Evolutionary conservation across 2,888 invertebrate species (phyloP), one percentile per base, ranked within the genome.

Genomic region (Oegoconia quadripuncta): DNA sequence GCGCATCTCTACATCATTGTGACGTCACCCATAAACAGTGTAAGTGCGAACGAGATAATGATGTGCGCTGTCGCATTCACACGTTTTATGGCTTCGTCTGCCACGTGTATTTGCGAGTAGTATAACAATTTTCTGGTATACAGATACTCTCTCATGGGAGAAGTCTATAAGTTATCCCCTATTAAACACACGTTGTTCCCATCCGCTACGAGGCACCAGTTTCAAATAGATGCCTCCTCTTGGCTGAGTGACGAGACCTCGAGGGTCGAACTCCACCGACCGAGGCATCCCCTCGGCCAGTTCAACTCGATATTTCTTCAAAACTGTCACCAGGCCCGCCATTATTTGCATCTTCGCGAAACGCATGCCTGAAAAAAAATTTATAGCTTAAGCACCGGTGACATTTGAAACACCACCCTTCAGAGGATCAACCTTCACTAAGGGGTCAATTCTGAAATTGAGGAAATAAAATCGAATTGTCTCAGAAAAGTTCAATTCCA

Each of bases 291-390:
- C 59, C 0, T 48, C 51, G 0, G 62, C 59, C 6, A 68, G 37
- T 15, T 57, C 55, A 22, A 74, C 44, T 0, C 46, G 39, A 43
- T 64, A 73, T 20, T 63, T 64, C 50, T 65, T 68, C 39, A 74
- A 41, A 4, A 74, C 16, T 0, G 71, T 65, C 8, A 69, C 42
- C 1, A 76, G 43, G 0, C 63, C 70, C 1, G 70, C 48, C 4
- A 64, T 5, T 45, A 66, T 57, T 37, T 64, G 63, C 70, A 74
- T 72, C 39, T 57, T 66, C 0, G 66, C 64, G 33, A 70, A 72
- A 0, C 63, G 51, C 37, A 42, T 44, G 1, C 63, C 63, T 64
- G 56, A 13, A 48, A 50, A 16, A 26, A 6, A 9, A 22, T 2
- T 22, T 4, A 22, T 2, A 2, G 22, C n/a, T 22, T 5, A 3